A percentile compares a stretch with the other conserved stretches of the same genome.
Conservation (phyloP, 1,140 invertebrate species). For the Diabrotica undecimpunctata region DNA sequence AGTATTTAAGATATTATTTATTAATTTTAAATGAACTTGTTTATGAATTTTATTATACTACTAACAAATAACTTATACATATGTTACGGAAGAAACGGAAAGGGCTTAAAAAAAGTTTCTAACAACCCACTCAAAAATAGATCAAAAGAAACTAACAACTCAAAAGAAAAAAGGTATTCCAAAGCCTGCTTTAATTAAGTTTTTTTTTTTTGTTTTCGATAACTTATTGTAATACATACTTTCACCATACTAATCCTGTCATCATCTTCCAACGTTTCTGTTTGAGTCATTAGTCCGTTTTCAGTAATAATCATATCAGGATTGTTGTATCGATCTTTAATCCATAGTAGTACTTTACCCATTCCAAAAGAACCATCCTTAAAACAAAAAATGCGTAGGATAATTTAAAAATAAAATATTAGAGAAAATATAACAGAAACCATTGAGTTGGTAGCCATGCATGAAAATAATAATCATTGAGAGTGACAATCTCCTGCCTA, state of each 20-base stretch:
- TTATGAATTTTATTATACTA: too few relatives aligned
- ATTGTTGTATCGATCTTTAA: conserved; percentile 58
- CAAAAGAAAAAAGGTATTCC: too few relatives aligned
- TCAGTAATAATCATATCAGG: conserved; percentile 39
- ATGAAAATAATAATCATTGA: conserved; percentile 6
- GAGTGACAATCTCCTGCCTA: too few relatives aligned
- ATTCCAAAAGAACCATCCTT: conserved; percentile 55
- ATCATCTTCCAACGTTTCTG: conserved; percentile 17
- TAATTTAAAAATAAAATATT: background rate
- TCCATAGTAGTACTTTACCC: conserved; percentile 56
- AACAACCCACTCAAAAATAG: too few relatives aligned
- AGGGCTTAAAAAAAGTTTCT: too few relatives aligned
- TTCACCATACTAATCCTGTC: conserved; percentile 9
- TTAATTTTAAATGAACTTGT: too few relatives aligned
- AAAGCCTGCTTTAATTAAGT: too few relatives aligned
- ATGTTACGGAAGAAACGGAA: too few relatives aligned
- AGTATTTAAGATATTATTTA: too few relatives aligned
- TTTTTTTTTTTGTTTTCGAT: too few relatives aligned
- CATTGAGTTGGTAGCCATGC: background rate
- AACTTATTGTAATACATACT: background rate
- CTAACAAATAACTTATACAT: too few relatives aligned
- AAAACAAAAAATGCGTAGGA: conserved; percentile 4
- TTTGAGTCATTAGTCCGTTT: conserved; percentile 29
- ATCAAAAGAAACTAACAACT: too few relatives aligned
- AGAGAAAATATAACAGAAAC: background rate